Evolutionary conservation across 2,888 invertebrate genomes (phyloP).

Genomic region (Tiliacea aurago): DNA sequence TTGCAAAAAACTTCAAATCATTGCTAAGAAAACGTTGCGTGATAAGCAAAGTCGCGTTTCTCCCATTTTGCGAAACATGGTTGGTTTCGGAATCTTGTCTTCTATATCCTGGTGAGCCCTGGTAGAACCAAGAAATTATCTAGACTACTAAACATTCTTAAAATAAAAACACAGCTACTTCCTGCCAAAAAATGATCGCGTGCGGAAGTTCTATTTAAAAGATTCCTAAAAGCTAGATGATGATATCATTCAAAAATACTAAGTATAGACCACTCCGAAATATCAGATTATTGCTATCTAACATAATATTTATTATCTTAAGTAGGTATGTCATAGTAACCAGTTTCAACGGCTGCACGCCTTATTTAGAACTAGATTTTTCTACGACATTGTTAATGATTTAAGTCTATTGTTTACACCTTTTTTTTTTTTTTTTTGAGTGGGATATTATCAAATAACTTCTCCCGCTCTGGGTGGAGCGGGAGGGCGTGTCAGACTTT

Average conservation of each 20-base stretch:
- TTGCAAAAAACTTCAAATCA: neutral
- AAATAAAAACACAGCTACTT: neutral
- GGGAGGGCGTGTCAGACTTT: too few species aligned
- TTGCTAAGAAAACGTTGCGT: neutral
- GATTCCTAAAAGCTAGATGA: constrained; percentile 1
- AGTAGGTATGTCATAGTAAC: neutral
- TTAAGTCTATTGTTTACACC: constrained; percentile 25
- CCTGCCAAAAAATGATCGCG: neutral
- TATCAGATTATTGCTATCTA: neutral
- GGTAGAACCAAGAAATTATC: neutral
- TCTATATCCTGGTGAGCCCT: neutral
- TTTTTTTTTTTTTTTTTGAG: too few species aligned
- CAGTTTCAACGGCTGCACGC: constrained; percentile 10
- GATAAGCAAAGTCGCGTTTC: neutral
- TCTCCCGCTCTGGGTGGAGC: too few species aligned
- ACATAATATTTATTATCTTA: constrained; percentile 10
- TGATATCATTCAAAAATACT: constrained; percentile 26
- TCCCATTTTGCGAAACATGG: neutral
- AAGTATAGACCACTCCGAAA: neutral
- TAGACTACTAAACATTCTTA: neutral
- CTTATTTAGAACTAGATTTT: constrained; percentile 20
- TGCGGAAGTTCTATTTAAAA: neutral
- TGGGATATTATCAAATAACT: too few species aligned
- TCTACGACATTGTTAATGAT: constrained; percentile 4
- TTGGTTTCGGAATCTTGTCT: too few species aligned